Base-by-base conservation (phyloP, 2,113 vertebrate species). In the Oreochromis niloticus region DNA sequence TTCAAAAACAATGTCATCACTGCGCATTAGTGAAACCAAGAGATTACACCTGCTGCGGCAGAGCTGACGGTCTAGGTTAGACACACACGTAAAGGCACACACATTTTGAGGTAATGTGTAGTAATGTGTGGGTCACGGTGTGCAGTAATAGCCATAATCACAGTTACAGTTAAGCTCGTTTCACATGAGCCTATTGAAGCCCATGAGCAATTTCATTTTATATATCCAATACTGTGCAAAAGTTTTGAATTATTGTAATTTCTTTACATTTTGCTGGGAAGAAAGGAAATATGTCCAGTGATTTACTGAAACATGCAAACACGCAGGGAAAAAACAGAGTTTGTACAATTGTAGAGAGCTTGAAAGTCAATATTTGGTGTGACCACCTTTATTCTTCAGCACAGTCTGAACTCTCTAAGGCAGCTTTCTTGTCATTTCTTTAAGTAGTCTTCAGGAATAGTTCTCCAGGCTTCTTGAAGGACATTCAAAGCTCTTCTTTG, bases 1-100 rank as follows among this genome's bases (percentile, higher is more conserved):
- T 94, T 94, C 89, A 89, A 94, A 95, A 94, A 95, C 93, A 94
- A 93, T 92, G 90, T 89, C 87, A 92, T 91, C 92, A 55, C 82
- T 79, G 87, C 88, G 82, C 93, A 95, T 96, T 95, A 95, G 73
- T 52, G 46, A 78, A 78, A 78, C 73, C 73, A 78, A 78, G 87
- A 94, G 94, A 90, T 91, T 84, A 87, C 63, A 85, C 73, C 86
- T 83, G 89, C 88, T 12, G 78, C 61, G 5, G 66, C 27, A 55
- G 56, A 85, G 87, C 87, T 84, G 7, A 24, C 27, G 27, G 71
- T 82, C 86, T 24, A 22, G 71, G 55, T 81, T 46, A 71, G 56
- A 80, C 79, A 78, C 81, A 80, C 59, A 66, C 73, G 73, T 81
- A 73, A 80, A 46, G 57, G 57, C 88, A 39, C 56, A 86, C 36